Evolutionary conservation across 2,888 invertebrate genomes (phyloP).

Genomic region (Exocentrus adspersus): DNA sequence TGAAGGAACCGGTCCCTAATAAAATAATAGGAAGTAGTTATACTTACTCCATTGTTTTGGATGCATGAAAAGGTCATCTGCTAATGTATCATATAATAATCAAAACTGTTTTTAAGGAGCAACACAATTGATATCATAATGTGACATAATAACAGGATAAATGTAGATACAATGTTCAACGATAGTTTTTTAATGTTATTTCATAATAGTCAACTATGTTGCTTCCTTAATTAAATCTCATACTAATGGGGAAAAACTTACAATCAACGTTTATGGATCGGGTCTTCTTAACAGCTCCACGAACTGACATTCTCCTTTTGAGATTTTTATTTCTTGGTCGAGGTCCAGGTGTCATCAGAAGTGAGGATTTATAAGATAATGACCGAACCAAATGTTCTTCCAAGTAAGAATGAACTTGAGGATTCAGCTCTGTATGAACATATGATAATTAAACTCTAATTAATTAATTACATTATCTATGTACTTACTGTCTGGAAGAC

Average conservation of each 20-base stretch:
- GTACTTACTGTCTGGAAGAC: slow-evolving; percentile 83
- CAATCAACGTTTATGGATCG: slow-evolving; percentile 92
- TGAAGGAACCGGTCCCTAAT: too few relatives aligned
- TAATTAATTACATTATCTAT: not conserved
- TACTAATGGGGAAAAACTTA: slow-evolving; percentile 68
- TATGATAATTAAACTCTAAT: slow-evolving; percentile 12
- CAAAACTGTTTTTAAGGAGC: not conserved
- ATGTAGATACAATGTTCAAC: too few relatives aligned
- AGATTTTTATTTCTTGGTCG: slow-evolving; percentile 66
- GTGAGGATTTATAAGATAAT: slow-evolving; percentile 76
- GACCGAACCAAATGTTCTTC: slow-evolving; percentile 87
- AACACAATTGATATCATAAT: too few relatives aligned
- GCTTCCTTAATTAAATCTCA: not conserved
- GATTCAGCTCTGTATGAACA: slow-evolving; percentile 72
- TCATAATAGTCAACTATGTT: not conserved
- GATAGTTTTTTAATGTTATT: too few relatives aligned
- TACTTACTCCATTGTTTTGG: slow-evolving; percentile 37
- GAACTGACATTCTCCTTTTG: slow-evolving; percentile 84
- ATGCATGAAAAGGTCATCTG: slow-evolving; percentile 45
- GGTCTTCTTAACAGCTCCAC: slow-evolving; percentile 93
- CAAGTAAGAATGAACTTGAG: slow-evolving; percentile 86
- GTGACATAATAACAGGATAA: too few relatives aligned
- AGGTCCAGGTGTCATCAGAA: slow-evolving; percentile 69
- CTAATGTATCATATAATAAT: not conserved
- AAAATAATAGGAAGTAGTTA: slow-evolving; percentile 31